Base-by-base conservation (phyloP, 2,113 vertebrate species). In the Probosciger aterrimus region DNA sequence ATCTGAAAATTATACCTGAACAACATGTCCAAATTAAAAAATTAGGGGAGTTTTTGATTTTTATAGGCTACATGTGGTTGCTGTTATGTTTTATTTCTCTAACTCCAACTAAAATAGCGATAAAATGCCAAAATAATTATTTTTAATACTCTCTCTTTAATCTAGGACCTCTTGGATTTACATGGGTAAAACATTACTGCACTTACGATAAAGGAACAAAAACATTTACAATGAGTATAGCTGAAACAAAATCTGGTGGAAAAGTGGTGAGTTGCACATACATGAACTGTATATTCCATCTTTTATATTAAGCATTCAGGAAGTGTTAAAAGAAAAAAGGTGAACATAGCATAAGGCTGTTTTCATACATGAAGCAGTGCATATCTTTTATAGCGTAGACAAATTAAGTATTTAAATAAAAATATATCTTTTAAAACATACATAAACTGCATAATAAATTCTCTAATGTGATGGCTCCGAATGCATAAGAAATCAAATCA, bases 101-200 rank as follows among this genome's bases (percentile, higher is more conserved):
- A 69, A 77, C 33, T 70, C 11, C 28, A 69, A 15, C 14, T 77
- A 13, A 70, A 88, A 47, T 19, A 59, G n/a, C 63, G 9, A 23
- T 71, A 83, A 77, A 70, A 76, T 88, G 22, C 33, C 4, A 41
- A 95, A 76, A 78, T 31, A 37, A 37, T 47, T 41, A 37, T 28
- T 73, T 88, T n/a, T 94, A 43, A 67, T 57, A 4, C 11, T 92
- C 23, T 87, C 31, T 97, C 76, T 93, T 97, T 62, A 30, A 63
- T 92, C 76, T 55, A 99, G 99, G 99, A 96, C 99, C 99, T 10
- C 98, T 99, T 92, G 99, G 99, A 68, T 99, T 99, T 97, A 98
- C 99, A 2, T 99, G 99, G 99, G 97, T 98, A 33, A 99, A 99
- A 82, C 99, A 99, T 97, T 99, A 99, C 96, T 99, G 99, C 97